Evolutionary conservation across 1,140 invertebrate genomes (phyloP).

Genomic region (Trichonephila inaurata): DNA sequence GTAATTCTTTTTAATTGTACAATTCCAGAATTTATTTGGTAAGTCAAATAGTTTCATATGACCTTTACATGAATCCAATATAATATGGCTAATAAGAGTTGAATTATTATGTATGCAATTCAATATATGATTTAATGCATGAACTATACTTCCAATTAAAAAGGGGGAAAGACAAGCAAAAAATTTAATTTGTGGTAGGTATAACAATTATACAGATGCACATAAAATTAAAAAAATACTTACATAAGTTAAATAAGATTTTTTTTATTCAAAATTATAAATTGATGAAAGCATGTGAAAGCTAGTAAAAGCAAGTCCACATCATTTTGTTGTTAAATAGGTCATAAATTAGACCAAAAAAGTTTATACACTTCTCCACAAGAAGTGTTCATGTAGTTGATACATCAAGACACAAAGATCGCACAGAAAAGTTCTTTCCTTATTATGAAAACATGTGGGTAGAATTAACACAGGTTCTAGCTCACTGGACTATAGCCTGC

Average conservation of each 20-base stretch:
- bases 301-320: constrained; percentile 20
- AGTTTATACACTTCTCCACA: not conserved
- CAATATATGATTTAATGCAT: too few species aligned
- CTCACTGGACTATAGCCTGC: constrained; percentile 39
- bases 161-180: too few species aligned
- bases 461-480: constrained; percentile 3
- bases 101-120: too few species aligned
- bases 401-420: constrained; percentile 4
- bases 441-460: not conserved
- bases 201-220: not conserved
- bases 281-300: not conserved
- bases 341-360: constrained; percentile 2
- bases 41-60: too few species aligned
- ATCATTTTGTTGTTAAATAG: not conserved
- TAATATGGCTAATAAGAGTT: too few species aligned
- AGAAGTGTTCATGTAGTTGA: not conserved
- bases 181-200: too few species aligned
- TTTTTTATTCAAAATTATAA: constrained; percentile 23
- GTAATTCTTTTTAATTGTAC: too few species aligned
- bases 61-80: too few species aligned
- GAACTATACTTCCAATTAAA: too few species aligned
- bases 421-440: not conserved
- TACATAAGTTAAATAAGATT: not conserved
- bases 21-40: too few species aligned
- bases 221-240: not conserved